Evolutionary conservation across 2,797 vertebrate species (phyloP).

Genomic region (Squalus acanthias): DNA sequence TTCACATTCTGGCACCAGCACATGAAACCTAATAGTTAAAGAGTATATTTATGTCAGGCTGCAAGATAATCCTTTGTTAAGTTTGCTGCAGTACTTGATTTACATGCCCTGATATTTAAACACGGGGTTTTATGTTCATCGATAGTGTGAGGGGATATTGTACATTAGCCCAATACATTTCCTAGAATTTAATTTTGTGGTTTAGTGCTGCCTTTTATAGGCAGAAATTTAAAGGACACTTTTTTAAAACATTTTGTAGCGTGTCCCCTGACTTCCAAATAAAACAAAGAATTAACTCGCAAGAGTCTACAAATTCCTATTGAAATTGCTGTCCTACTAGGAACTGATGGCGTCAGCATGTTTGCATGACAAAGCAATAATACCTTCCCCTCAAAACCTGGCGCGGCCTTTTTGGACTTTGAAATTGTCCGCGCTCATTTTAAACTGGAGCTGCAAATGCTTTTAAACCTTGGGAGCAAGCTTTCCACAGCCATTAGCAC

Average conservation of each 20-base stretch:
- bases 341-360: background rate
- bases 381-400: background rate
- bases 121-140: background rate
- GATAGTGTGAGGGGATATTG: background rate
- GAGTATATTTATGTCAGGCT: slow-evolving; percentile 20
- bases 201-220: background rate
- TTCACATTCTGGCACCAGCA: slow-evolving; percentile 27
- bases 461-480: background rate
- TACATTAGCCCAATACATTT: background rate
- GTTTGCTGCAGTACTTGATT: background rate
- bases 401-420: background rate
- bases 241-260: background rate
- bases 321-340: background rate
- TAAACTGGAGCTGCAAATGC: background rate
- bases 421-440: background rate
- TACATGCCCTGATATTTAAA: slow-evolving; percentile 33
- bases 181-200: background rate
- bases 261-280: too few species aligned
- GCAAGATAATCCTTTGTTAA: slow-evolving; percentile 29
- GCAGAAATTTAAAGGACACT: background rate
- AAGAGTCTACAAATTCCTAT: background rate
- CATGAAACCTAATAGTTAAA: slow-evolving; percentile 33
- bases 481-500: background rate
- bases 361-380: background rate
- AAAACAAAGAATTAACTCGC: background rate